phyloP scores from a whole-genome alignment of 2,113 vertebrate species.

The Lota lota region DNA sequence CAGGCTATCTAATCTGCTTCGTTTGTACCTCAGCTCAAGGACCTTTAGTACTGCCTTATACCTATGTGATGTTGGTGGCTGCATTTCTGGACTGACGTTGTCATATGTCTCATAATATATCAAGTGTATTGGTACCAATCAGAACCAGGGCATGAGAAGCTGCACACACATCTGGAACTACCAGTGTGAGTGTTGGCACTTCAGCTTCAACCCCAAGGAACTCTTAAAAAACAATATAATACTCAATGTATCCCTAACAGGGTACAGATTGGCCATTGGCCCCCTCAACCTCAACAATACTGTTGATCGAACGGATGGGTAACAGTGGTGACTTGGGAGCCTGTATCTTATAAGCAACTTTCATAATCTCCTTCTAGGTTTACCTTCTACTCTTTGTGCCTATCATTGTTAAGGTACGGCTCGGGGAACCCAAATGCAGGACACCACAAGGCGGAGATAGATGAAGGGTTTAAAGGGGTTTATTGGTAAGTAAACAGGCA shows the following conservation, averaged over 20 bases:
- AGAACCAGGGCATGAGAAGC: not conserved
- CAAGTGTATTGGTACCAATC: slow-evolving; percentile 1
- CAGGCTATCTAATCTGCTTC: not conserved
- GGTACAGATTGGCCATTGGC: not conserved
- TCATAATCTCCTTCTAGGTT: too few species aligned
- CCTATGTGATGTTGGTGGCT: not conserved
- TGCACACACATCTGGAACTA: too few species aligned
- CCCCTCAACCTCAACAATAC: not conserved
- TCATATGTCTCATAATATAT: not conserved
- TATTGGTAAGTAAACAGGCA: too few species aligned
- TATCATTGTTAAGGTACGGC: too few species aligned
- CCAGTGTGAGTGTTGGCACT: not conserved
- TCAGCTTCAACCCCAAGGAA: not conserved
- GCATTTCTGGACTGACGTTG: not conserved
- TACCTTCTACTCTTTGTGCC: too few species aligned
- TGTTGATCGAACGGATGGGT: not conserved
- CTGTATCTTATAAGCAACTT: too few species aligned
- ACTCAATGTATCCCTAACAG: not conserved
- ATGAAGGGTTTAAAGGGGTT: too few species aligned
- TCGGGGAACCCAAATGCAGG: too few species aligned
- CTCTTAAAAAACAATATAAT: not conserved
- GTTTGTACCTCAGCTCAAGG: not conserved
- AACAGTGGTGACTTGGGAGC: not conserved
- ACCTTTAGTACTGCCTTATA: not conserved
- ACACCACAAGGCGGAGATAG: too few species aligned